Evolutionary conservation across 2,888 invertebrate species (phyloP).

Genomic region (Folsomia manolachei): DNA sequence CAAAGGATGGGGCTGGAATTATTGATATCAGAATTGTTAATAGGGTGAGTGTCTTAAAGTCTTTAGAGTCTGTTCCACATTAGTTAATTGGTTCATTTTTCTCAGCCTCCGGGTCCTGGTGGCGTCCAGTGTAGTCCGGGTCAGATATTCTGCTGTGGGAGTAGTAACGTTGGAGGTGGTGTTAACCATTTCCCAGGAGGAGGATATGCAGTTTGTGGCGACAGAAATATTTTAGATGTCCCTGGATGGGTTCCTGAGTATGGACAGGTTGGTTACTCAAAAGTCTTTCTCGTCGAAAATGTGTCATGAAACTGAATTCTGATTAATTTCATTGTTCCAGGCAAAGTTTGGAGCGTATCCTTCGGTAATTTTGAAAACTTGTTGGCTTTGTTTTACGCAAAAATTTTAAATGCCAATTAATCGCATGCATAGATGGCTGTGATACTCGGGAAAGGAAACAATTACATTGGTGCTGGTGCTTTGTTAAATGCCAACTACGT

Average conservation of each 20-base stretch:
- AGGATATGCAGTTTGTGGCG: slow-evolving; percentile 41
- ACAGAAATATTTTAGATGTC: slow-evolving; percentile 35
- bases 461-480: slow-evolving; percentile 71
- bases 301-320: background rate
- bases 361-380: slow-evolving; percentile 54
- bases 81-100: background rate
- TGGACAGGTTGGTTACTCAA: slow-evolving; percentile 38
- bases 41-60: slow-evolving; percentile 36
- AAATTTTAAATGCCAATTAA: too few relatives aligned
- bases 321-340: slow-evolving; percentile 52
- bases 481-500: slow-evolving; percentile 67
- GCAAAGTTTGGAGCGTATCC: slow-evolving; percentile 69
- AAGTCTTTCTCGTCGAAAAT: background rate
- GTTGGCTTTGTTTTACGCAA: too few relatives aligned
- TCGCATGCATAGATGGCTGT: slow-evolving; percentile 59
- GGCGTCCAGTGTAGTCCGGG: slow-evolving; percentile 42
- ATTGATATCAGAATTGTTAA: slow-evolving; percentile 51
- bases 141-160: slow-evolving; percentile 44
- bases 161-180: background rate
- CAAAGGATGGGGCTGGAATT: slow-evolving; percentile 48
- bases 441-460: slow-evolving; percentile 61
- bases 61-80: too few relatives aligned
- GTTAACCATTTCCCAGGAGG: slow-evolving; percentile 16
- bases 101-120: slow-evolving; percentile 40
- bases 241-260: slow-evolving; percentile 40